phyloP scores from a whole-genome alignment of 2,888 invertebrate species.

The Rhagonycha fulva region DNA sequence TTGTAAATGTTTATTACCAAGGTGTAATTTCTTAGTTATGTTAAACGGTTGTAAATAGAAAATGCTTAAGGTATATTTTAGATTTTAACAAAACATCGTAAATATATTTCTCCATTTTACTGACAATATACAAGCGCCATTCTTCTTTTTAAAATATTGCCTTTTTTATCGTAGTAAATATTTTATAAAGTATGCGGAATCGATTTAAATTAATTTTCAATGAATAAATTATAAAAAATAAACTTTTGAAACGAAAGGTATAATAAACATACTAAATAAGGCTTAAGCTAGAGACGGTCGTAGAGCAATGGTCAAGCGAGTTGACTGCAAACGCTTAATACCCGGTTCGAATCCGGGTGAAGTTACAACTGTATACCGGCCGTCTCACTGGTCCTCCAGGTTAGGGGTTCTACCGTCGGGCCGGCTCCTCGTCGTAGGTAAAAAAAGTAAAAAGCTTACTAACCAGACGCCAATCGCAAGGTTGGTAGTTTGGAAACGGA shows the following conservation, averaged over 20 bases:
- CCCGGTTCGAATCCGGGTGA: no score
- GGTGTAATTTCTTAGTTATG: background rate
- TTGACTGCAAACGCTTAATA: no score
- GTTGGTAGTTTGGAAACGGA: no score
- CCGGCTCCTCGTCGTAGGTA: no score
- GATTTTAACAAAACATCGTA: background rate
- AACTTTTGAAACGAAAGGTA: background rate
- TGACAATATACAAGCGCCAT: background rate
- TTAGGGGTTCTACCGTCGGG: no score
- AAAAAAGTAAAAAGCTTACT: no score
- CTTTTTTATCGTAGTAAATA: background rate
- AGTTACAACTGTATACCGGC: no score
- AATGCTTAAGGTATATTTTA: background rate
- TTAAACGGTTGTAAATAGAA: background rate
- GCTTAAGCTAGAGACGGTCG: no score
- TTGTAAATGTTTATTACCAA: background rate
- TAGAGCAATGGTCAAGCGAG: no score
- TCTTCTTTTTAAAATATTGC: background rate
- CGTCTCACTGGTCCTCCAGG: no score
- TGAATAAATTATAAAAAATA: background rate
- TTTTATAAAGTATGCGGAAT: background rate
- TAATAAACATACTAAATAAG: background rate
- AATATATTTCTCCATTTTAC: background rate
- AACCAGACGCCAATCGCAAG: no score
- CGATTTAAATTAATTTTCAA: background rate